These are phyloP conservation scores for Hemichromis elongatus DNA, from an alignment of 2,113 vertebrate species.

Conservation along the genomic window DNA sequence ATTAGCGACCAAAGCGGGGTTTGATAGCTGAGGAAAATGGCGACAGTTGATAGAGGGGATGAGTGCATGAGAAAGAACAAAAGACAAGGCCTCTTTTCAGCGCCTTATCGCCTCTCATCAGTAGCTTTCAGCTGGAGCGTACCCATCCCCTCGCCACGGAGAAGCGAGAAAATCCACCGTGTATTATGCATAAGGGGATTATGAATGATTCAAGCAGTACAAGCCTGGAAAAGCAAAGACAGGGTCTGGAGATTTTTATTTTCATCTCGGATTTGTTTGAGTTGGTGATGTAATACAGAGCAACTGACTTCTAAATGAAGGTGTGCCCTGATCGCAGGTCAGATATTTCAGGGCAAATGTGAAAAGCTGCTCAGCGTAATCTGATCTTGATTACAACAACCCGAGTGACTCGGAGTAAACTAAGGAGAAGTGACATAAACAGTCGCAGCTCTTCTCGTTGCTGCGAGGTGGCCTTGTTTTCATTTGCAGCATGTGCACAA, in stretches of 20 bases:
- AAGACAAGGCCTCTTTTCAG: slow-evolving; percentile 46
- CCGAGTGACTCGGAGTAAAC: not conserved
- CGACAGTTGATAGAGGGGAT: not conserved
- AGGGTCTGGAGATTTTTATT: slow-evolving; percentile 11
- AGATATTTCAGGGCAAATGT: not conserved
- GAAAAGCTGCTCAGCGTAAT: slow-evolving; percentile 4
- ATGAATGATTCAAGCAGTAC: slow-evolving; percentile 43
- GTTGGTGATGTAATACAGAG: slow-evolving; percentile 25
- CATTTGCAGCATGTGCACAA: not conserved
- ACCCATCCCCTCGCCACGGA: not conserved
- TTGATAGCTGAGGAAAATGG: slow-evolving; percentile 15
- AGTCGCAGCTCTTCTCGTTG: not conserved
- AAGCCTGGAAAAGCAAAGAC: not conserved
- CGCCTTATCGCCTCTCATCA: slow-evolving; percentile 56
- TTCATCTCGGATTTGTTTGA: not conserved
- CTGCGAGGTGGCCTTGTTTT: not conserved
- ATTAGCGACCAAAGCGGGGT: not conserved
- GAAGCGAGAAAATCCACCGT: slow-evolving; percentile 26
- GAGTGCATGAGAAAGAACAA: not conserved
- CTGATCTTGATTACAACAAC: slow-evolving; percentile 16
- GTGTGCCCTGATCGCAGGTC: slow-evolving; percentile 5
- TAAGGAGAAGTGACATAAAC: slow-evolving; percentile 26
- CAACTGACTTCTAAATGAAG: not conserved
- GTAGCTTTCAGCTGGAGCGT: slow-evolving; percentile 18
- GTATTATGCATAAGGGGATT: slow-evolving; percentile 59